Evolutionary conservation across 2,797 vertebrate species (phyloP), one percentile per base, ranked within the genome.

Genomic region (Holocentrus rufus): DNA sequence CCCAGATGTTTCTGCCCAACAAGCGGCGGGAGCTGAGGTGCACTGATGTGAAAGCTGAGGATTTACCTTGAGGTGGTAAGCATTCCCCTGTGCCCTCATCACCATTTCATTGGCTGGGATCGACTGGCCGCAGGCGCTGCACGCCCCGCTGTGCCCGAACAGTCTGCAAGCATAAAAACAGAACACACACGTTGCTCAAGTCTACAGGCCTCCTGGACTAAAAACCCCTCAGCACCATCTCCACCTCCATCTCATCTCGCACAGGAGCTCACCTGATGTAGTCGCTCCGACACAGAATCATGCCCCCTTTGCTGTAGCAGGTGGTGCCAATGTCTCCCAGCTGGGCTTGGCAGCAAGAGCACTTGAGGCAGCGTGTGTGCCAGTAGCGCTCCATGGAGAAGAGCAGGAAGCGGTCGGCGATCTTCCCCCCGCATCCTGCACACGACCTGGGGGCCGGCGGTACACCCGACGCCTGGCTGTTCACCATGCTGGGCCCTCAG

Each of bases 81-180:
- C 95, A 58, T 92, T 94, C 74, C 94, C 94, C 84, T 95, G 94
- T 13, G 93, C 93, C 86, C 93, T 91, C 95, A 95, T 95, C 90
- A 95, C 95, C 94, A 95, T 94, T 73, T 95, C 95, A n/a, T 91
- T 95, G 89, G 95, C 93, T 4, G 95, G 94, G 82, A 95, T 95
- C 4, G 94, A 94, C 89, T 95, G 94, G 49, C 94, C 91, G 53
- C 95, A 95, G 62, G 94, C 92, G 8, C 88, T 92, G 90, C 95
- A 95, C 2, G 93, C 93, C 64, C 95, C 94, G 4, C 93, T 94
- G 91, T 93, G 94, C 64, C 95, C 95, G 34, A 95, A 95, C 83
- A 95, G 87, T 87, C 95, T 95, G 92, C 39, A 69, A 76, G 86
- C 70, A 80, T 44, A 77, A 63, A 68, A 11, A 50, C 73, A 57